A percentile compares a stretch with the other conserved stretches of the same genome.
phyloP scores from a whole-genome alignment of 2,888 invertebrate genomes.

The Megamerina dolium region DNA sequence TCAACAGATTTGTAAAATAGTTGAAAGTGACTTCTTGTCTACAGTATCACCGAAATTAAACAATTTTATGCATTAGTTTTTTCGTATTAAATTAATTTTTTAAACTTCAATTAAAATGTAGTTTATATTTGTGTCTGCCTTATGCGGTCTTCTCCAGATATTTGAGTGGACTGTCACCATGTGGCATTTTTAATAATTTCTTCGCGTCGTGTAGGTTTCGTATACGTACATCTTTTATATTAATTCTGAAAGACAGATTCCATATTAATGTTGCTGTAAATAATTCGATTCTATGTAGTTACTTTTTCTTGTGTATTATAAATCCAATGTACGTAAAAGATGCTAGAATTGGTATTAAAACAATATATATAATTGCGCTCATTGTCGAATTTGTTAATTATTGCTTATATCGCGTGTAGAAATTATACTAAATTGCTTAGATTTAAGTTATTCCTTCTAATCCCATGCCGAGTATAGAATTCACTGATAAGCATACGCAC shows the following conservation, averaged over 20 bases:
- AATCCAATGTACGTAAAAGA: slow-evolving; percentile 22
- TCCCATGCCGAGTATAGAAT: too few species aligned
- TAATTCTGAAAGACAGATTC: slow-evolving; percentile 22
- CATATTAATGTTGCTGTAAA: neutral
- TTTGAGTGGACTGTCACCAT: slow-evolving; percentile 14
- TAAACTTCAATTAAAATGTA: slow-evolving; percentile 5
- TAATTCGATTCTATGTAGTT: neutral
- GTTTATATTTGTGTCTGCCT: slow-evolving; percentile 4
- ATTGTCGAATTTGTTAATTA: neutral
- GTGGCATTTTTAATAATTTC: slow-evolving; percentile 22
- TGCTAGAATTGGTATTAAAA: slow-evolving; percentile 16
- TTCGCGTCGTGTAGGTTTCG: slow-evolving; percentile 25
- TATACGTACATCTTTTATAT: slow-evolving; percentile 24
- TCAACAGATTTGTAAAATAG: too few species aligned
- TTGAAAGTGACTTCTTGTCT: neutral
- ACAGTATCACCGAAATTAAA: neutral
- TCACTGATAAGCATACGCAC: too few species aligned
- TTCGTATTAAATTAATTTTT: slow-evolving; percentile 9
- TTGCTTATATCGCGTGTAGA: too few species aligned
- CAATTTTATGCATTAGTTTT: neutral
- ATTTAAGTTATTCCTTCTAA: too few species aligned
- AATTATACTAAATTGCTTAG: too few species aligned
- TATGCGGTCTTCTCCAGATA: slow-evolving; percentile 32
- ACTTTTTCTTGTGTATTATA: slow-evolving; percentile 30
- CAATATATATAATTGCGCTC: slow-evolving; percentile 15